A percentile compares a stretch with the other conserved stretches of the same genome.
phyloP scores from a whole-genome alignment of 2,113 vertebrate species.

The Sebastes fasciatus region DNA sequence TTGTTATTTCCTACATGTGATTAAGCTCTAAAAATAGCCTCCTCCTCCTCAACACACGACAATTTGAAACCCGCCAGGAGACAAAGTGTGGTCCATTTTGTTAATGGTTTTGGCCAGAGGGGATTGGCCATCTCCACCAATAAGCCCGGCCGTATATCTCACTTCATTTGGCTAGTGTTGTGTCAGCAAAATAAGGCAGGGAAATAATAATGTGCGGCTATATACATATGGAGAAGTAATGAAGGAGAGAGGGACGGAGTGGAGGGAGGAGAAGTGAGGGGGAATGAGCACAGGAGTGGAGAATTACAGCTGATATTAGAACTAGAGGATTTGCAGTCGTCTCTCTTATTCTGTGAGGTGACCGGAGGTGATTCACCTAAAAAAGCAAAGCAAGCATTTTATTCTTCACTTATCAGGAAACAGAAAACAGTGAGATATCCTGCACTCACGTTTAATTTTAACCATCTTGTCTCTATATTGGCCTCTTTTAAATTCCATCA shows the following conservation, averaged over 20 bases:
- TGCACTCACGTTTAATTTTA: constrained; percentile 35
- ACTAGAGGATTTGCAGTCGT: constrained; percentile 41
- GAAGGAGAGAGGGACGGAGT: constrained; percentile 70
- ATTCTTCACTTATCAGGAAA: constrained; percentile 34
- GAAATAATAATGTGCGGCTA: constrained; percentile 80
- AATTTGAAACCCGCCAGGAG: constrained; percentile 45
- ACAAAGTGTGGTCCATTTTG: constrained; percentile 74
- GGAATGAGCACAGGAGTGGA: constrained; percentile 27
- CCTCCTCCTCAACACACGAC: constrained; percentile 18
- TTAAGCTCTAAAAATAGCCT: constrained; percentile 63
- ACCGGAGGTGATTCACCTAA: constrained; percentile 46
- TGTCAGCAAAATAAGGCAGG: constrained; percentile 83
- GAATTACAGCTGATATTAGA: constrained; percentile 59
- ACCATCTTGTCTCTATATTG: constrained; percentile 22
- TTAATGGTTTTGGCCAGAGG: constrained; percentile 79
- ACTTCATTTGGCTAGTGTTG: constrained; percentile 83
- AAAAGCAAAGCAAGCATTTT: constrained; percentile 54
- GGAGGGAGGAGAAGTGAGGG: constrained; percentile 29
- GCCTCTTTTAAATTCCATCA: constrained; percentile 27
- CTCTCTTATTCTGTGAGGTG: constrained; percentile 39
- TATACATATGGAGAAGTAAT: constrained; percentile 84
- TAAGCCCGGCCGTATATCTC: constrained; percentile 82
- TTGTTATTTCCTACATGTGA: constrained; percentile 60
- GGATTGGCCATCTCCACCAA: constrained; percentile 82
- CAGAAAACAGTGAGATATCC: constrained; percentile 31